Base-by-base conservation (phyloP, 2,888 invertebrate genomes). In the Sericinus montela region DNA sequence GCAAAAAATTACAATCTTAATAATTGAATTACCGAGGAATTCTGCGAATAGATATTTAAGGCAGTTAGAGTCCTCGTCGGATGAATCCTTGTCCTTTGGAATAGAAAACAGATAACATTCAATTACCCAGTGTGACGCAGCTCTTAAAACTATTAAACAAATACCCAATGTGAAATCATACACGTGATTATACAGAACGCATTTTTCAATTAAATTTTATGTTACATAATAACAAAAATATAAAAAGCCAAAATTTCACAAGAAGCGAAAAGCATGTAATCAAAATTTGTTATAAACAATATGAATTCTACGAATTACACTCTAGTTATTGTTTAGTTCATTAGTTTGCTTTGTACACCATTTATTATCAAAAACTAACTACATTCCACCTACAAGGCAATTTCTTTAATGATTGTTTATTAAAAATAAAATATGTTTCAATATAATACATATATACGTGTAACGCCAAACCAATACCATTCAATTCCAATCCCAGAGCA, bases 1-100 rank as follows among this genome's bases (percentile, higher is more conserved):
- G 75, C 75, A 68, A 63, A 59, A n/a, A 57, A 62, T 55, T 58
- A 52, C 47, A 53, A 50, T 32, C 11, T 53, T 48, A 55, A 23
- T 55, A 55, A 56, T 59, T 63, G 53, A 75, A 78, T 92, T 92
- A 92, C 92, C 92, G 89, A 92, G 88, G 70, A 91, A 85, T 76
- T 91, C 92, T 80, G 91, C 91, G 85, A 92, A 91, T 80, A 92
- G 90, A 85, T 91, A 92, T 91, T 90, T 92, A 86, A 92, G 91
- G 91, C 92, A 92, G 91, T 91, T 92, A 88, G 90, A 90, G 84
- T 91, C 85, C 72, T 85, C 85, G 70, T 85, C 86, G 74, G 85
- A 84, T 67, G 85, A 79, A 65, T 77, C 80, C 80, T 75, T 72
- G 71, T 80, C 85, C 85, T 86, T 82, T 63, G 75, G 65, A 69